These are phyloP conservation scores for Dolomedes plantarius DNA, from an alignment of 2,888 invertebrate genomes.

Conservation along the genomic window DNA sequence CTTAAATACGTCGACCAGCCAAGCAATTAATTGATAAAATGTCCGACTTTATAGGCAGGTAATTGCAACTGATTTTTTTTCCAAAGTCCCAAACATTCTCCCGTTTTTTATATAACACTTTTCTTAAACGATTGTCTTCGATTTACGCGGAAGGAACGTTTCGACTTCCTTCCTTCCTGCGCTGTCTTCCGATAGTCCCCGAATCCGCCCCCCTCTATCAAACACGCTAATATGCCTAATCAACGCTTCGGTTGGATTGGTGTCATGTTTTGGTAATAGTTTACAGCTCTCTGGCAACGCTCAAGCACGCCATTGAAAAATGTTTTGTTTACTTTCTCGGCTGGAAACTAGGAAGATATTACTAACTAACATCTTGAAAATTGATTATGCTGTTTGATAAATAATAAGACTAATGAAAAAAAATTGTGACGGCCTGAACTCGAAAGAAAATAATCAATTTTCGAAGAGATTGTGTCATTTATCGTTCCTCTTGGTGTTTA, in stretches of 20 bases:
- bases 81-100: not conserved
- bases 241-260: not conserved
- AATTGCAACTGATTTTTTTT: not conserved
- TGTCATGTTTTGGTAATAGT: not conserved
- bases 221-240: not conserved
- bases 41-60: not conserved
- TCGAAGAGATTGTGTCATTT: no score
- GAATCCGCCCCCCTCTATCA: conserved; percentile 20
- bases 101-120: not conserved
- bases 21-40: not conserved
- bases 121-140: not conserved
- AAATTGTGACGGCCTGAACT: no score
- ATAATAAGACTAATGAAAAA: no score
- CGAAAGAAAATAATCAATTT: no score
- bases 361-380: no score
- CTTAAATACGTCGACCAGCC: not conserved
- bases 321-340: no score
- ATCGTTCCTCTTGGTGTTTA: no score
- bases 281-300: not conserved
- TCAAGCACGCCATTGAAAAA: no score
- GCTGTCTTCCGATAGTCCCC: conserved; percentile 23
- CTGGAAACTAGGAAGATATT: no score
- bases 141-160: conserved; percentile 8
- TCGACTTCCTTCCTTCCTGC: conserved; percentile 43
- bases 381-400: no score